Evolutionary conservation across 2,113 vertebrate species (phyloP), one percentile per base, ranked within the genome.

Genomic region (Microtus richardsoni): DNA sequence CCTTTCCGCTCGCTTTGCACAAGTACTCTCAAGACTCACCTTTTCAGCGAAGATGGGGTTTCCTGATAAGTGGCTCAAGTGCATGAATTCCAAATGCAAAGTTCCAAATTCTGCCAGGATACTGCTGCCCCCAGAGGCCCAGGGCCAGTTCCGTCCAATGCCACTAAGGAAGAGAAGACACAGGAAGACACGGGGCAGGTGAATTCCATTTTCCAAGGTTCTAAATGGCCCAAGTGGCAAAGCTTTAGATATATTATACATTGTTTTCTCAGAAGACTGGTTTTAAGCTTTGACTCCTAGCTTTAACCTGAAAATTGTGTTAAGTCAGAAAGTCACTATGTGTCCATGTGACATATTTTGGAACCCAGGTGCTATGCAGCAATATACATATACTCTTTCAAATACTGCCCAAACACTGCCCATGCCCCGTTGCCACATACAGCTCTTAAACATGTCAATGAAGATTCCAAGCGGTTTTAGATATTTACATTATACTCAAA

Each of bases 81-180:
- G 99, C 94, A 99, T 98, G 82, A 99, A 99, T 97, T 99, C 99
- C 98, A 99, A 97, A 95, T 99, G 99, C 88, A 99, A 98, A 52
- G 99, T 99, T 93, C 99, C 99, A 91, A 99, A 99, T 98, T 99
- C 99, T 11, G 99, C 99, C 98, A 99, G 98, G 98, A 99, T 99
- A 97, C 99, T 99, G 99, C 99, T 99, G 97, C 99, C 99, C 1
- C 99, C 99, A 0, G 99, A 99, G 2, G 99, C 99, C 99, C 99
- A 99, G 0, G 99, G 99, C 99, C 99, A 99, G 97, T 99, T 99
- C 89, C 99, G 99, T 71, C 99, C 99, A 0, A 99, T 99, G 5
- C 99, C 99, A 93, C 99, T 99, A 97, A 26, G 94, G 28, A 90
- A 96, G 70, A 97, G 41, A 97, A 91, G 73, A 97, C 84, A 97